Evolutionary conservation across 2,888 invertebrate species (phyloP), one percentile per base, ranked within the genome.

Genomic region (Drosophila neutralis): DNA sequence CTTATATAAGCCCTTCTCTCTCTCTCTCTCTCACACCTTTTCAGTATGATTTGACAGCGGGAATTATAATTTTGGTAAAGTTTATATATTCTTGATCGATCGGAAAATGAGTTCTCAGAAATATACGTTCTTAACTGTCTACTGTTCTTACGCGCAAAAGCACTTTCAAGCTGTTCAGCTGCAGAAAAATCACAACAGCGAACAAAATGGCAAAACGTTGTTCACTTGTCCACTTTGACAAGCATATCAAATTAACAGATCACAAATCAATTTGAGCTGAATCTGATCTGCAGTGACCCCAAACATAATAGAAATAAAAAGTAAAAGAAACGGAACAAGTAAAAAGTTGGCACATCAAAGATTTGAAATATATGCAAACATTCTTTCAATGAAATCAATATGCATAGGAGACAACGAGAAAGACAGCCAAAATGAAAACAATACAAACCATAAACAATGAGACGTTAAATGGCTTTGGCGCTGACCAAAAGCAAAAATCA

Each of bases 341-440:
- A 42, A 62, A 51, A 36, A 51, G 24, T 63, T 51, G 40, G 10
- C 49, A 51, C 10, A 52, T 38, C 56, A 59, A 59, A 70, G 48
- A 53, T 21, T n/a, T 24, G 18, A 35, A 63, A 38, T 36, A 52
- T 36, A 52, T 56, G 51, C 35, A 57, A 63, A 75, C 59, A 81
- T 79, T 83, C 80, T 82, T 88, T 71, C 2, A 80, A 71, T 74
- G 79, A 78, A 79, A 84, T 80, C 73, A 76, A 82, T 78, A 76
- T 82, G 69, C 78, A 71, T 65, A 70, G 24, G 57, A 40, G 38
- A 68, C 52, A 35, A 53, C 31, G 42, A n/a, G 35, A 73, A 75
- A 42, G 42, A 7, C 65, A 52, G 49, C 21, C 15, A 4, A 57
- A 60, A 60, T 21, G 64, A 53, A 36, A 77, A 68, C 58, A 65